Evolutionary conservation across 2,113 vertebrate genomes (phyloP), one percentile per base, ranked within the genome.

Genomic region (Turdus rufiventris): DNA sequence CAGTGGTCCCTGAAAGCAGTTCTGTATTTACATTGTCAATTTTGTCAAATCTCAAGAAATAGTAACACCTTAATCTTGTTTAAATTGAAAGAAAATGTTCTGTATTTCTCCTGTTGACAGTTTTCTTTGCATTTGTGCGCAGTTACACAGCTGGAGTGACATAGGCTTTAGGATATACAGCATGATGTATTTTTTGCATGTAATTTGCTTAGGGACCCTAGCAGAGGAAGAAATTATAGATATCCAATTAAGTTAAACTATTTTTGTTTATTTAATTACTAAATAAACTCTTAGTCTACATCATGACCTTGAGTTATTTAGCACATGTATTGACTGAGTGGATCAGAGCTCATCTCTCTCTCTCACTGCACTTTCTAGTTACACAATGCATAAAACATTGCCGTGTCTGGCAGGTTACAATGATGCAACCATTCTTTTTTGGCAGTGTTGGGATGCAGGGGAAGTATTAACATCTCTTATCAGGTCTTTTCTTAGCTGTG

Each of bases 131-230:
- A 57, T 63, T 87, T 77, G 6, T 43, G 8, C 48, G 47, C 26
- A 60, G 45, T 72, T 61, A 18, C 45, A 45, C 20, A 70, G 12
- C 3, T 70, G 25, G 31, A 86, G 31, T 18, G 26, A 63, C 31
- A 28, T 8, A 57, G 10, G 4, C 17, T 72, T 88, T 76, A 61
- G 18, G 20, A 56, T 47, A 31, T 21, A 36, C 4, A 53, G 10
- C 0, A 0, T 21, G n/a, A 26, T n/a, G 48, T 7, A 63, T 11
- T 47, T 60, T 73, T 60, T 25, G 17, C 28, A 47, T 42, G 34
- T 12, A 12, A 3, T 53, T 89, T 73, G 8, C 14, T 51, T 33
- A 40, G 40, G 10, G 9, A n/a, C 31, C 18, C 5, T 60, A 26
- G 9, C 3, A 11, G 23, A 67, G 7, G 21, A 70, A 51, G 38